Conservation (phyloP, 2,888 invertebrate species). For the Polydrusus tereticollis region DNA sequence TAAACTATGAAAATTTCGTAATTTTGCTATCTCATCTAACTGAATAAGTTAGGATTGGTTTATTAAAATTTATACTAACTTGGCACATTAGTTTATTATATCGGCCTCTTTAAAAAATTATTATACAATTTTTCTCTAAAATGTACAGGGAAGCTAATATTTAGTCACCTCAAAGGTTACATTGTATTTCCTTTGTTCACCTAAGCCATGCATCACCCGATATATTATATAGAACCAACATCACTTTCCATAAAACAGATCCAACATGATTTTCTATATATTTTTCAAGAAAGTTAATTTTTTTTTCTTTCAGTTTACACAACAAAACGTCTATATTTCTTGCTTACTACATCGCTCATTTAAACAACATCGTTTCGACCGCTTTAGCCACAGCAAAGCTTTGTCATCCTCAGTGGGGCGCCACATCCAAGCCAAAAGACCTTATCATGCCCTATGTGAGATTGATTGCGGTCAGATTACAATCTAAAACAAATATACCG, state of each 20-base stretch:
- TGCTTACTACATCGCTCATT: conserved; percentile 58
- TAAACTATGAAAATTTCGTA: no score
- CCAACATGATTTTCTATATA: neutral
- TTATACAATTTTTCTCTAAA: no score
- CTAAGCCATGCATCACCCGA: no score
- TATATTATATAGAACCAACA: no score
- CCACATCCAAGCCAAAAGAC: conserved; percentile 37
- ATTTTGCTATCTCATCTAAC: no score
- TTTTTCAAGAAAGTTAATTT: neutral
- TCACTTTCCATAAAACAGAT: neutral
- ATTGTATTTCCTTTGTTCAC: no score
- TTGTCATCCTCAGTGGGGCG: conserved; percentile 58
- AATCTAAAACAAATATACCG: conserved; percentile 46
- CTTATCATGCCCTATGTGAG: conserved; percentile 37
- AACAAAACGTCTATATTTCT: conserved; percentile 19
- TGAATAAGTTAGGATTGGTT: no score
- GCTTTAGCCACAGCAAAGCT: conserved; percentile 56
- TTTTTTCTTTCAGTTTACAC: neutral
- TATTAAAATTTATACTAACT: no score
- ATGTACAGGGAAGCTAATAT: no score
- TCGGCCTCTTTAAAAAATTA: no score
- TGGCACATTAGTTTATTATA: no score
- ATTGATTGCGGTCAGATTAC: conserved; percentile 46
- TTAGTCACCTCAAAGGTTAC: no score
- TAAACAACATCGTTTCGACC: conserved; percentile 61